Evolutionary conservation across 2,888 invertebrate genomes (phyloP).

Genomic region (Leistus spinibarbis): DNA sequence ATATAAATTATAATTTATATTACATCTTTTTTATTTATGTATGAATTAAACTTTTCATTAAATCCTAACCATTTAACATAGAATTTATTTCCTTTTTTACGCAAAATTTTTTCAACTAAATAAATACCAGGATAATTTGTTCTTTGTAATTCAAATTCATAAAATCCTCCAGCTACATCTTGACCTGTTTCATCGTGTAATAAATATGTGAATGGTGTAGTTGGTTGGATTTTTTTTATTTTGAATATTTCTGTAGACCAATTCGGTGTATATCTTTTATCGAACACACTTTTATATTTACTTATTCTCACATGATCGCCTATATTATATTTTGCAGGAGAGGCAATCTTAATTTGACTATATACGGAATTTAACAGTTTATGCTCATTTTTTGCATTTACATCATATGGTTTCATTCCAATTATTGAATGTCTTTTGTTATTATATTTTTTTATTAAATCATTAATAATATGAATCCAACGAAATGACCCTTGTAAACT

Average conservation of each 20-base stretch:
- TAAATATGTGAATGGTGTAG: not conserved
- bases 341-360: not conserved
- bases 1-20: no score
- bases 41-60: no score
- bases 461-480: no score
- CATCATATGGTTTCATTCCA: not conserved
- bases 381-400: not conserved
- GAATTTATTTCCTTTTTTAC: no score
- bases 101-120: no score
- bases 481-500: no score
- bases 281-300: slow-evolving; percentile 2
- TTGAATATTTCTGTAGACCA: slow-evolving; percentile 11
- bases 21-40: no score
- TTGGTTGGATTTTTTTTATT: slow-evolving; percentile 8
- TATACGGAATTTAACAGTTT: slow-evolving; percentile 2
- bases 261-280: not conserved
- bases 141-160: no score
- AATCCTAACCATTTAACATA: no score
- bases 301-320: not conserved
- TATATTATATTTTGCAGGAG: not conserved
- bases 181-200: not conserved
- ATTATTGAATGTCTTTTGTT: no score
- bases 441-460: no score
- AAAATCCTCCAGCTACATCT: not conserved
- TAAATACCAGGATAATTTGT: no score